Evolutionary conservation across 2,113 vertebrate species (phyloP), one percentile per base, ranked within the genome.

Genomic region (Chionodraco myersi): DNA sequence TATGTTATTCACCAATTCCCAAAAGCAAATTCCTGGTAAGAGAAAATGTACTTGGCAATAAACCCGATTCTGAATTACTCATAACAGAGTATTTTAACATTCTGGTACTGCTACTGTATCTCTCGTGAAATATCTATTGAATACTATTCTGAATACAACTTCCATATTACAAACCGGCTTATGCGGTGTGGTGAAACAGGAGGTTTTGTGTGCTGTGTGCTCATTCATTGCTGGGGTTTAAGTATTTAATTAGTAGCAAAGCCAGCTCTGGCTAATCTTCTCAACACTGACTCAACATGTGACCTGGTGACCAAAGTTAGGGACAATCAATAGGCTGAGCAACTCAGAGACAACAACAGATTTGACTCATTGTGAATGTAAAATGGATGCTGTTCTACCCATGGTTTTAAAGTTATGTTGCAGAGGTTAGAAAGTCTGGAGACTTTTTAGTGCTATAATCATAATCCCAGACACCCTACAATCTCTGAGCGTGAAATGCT

Each of bases 181-280:
- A 85, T 72, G 73, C 75, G 69, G 18, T 34, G 58, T 61, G 69
- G 53, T 79, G 34, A 56, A 86, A 79, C 86, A 75, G 77, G 77
- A 86, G 86, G 78, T 83, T 86, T 41, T 89, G 89, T 86, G 91
- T 80, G 87, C 85, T 89, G 89, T 88, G 91, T 87, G 79, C 87
- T 93, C 91, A 91, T 92, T 94, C 92, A 93, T 76, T 83, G 92
- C 91, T 86, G 80, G 83, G 93, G 88, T 93, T 94, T 94, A 95
- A 96, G 94, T 87, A 94, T 95, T 93, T 95, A 96, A 95, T 95
- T 94, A 93, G 92, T 89, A 87, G 69, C 87, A 91, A 94, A 92
- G 91, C 92, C 91, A 92, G 92, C 93, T 89, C 84, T 65, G 44
- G 91, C 86, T 94, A 93, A 93, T 94, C 94, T 90, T 88, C 90